Evolutionary conservation across 2,113 vertebrate genomes (phyloP).

Genomic region (human (Homo sapiens)): DNA sequence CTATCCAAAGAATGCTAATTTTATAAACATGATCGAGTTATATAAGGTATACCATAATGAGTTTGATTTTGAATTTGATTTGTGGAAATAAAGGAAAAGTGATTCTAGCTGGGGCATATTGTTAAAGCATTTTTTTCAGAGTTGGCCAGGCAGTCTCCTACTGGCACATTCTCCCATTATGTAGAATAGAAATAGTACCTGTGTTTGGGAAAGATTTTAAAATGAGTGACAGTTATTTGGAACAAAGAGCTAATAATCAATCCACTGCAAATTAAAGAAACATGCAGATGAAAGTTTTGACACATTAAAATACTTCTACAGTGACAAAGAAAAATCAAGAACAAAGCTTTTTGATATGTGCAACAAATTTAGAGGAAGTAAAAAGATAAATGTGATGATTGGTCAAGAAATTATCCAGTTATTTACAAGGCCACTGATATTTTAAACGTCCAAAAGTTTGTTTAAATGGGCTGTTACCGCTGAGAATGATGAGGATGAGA

Average conservation of each 20-base stretch:
- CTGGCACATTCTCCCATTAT: not conserved
- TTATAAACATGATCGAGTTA: conserved; percentile 67
- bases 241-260: not conserved
- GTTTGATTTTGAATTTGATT: conserved; percentile 39
- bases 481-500: not conserved
- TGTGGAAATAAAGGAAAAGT: not conserved
- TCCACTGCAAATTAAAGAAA: conserved; percentile 27
- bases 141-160: not conserved
- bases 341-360: not conserved
- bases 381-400: not conserved
- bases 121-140: not conserved
- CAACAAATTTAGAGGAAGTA: conserved; percentile 26
- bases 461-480: not conserved
- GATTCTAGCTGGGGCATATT: not conserved
- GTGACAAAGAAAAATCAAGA: conserved; percentile 24
- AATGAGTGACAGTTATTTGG: conserved; percentile 38
- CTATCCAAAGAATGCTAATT: conserved; percentile 59
- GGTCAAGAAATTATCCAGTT: not conserved
- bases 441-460: conserved; percentile 15
- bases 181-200: not conserved
- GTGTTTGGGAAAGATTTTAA: conserved; percentile 8
- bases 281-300: not conserved
- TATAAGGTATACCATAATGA: not conserved
- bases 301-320: not conserved
- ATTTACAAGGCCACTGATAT: not conserved